Base-by-base conservation (phyloP, 2,888 invertebrate genomes). In the Leptopilina syphax region DNA sequence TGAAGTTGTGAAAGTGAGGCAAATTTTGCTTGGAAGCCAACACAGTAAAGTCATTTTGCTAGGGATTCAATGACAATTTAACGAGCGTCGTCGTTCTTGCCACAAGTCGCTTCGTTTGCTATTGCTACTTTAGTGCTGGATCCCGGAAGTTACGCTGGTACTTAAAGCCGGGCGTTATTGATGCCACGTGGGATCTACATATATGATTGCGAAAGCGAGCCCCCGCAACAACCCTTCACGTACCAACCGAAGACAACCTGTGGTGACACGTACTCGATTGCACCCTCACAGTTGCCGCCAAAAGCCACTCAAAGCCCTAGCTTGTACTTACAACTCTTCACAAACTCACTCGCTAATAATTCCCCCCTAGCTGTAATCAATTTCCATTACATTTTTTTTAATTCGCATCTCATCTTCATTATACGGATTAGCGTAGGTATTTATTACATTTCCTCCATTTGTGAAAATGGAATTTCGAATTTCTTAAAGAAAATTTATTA, bases 81-180 rank as follows among this genome's bases (percentile, higher is more conserved):
- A 70, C 70, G 70, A 70, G 70, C 70, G 50, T 34, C 70, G 70
- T 27, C 27, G 34, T 34, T 34, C 54, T 27, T 50, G 50, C 50
- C 54, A 54, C 47, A 24, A 12, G 70, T 54, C 70, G 24, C 68
- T 68, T 68, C 68, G 50, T 50, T 68, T 68, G 68, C 47, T 47
- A 10, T 47, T 47, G 47, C 54, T 24, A 50, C 54, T 70, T 70
- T 70, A 50, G 27, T 54, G 50, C 50, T 47, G 70, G 50, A 44
- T 70, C 18, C 70, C 54, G 70, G 70, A 70, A 70, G 70, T 70
- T 70, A 70, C 70, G 70, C 27, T 50, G 70, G 70, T 70, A 70
- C 70, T 70, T 70, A 70, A 44, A 70, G 50, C 54, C 70, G 50
- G 34, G 70, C 70, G 70, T 50, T 70, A 70, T 70, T 70, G 70